Evolutionary conservation across 2,797 vertebrate species (phyloP).

Genomic region (Chloroceryle amazona): DNA sequence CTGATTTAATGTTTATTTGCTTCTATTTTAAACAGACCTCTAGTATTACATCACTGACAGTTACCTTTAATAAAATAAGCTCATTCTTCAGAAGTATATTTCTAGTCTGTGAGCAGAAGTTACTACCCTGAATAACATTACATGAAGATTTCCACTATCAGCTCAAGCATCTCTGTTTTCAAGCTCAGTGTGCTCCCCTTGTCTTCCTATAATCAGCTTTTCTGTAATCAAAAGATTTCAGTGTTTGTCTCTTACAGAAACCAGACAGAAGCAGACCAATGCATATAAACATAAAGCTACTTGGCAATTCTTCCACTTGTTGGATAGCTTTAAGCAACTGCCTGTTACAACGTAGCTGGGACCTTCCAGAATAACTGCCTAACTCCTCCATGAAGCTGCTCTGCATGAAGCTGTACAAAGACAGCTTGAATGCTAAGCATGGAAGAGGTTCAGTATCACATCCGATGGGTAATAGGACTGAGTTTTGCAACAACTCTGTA

Average conservation of each 20-base stretch:
- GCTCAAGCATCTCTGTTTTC: neutral
- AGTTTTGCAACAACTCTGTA: neutral
- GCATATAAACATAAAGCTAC: neutral
- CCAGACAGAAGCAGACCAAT: rapidly evolving
- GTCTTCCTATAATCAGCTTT: neutral
- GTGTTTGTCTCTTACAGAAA: neutral
- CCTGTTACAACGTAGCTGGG: rapidly evolving
- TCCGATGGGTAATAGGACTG: neutral
- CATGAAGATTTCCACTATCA: neutral
- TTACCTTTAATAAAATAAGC: neutral
- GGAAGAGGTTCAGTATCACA: neutral
- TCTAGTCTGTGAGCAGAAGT: neutral
- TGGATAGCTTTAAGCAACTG: too few species aligned
- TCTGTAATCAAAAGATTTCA: neutral
- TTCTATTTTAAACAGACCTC: neutral
- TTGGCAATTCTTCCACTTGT: too few species aligned
- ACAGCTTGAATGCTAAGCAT: rapidly evolving
- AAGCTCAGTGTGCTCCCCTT: neutral
- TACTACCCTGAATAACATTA: neutral
- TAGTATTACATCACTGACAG: neutral
- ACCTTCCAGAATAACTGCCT: neutral
- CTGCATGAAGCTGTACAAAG: neutral
- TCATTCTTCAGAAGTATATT: neutral
- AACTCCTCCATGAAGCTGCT: neutral
- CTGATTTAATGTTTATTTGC: neutral